Base-by-base conservation (phyloP, 2,113 vertebrate species). In the Sinocyclocheilus grahami region DNA sequence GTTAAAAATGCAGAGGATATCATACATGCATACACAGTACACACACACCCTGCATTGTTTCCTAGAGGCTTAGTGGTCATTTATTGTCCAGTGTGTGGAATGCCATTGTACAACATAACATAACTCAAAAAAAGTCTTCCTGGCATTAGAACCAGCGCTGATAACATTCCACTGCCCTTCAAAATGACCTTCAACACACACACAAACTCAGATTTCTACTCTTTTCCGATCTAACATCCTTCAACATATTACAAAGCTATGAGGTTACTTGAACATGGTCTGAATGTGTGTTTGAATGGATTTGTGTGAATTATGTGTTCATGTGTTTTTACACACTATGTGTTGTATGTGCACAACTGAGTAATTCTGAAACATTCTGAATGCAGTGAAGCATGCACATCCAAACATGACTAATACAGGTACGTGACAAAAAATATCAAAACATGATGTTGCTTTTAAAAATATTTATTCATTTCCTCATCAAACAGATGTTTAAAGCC, bases 161-260 rank as follows among this genome's bases (percentile, higher is more conserved):
- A 85, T 90, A 90, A 88, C 82, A 90, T 87, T 88, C 78, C 87
- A 85, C 69, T 62, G 82, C 12, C 69, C 33, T 71, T 83, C 63
- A 71, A 71, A 82, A 71, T 71, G 63, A 53, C 81, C 81, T 67
- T 86, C 84, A 78, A 78, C 42, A 62, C 58, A 65, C 13, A 63
- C 14, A 78, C 60, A 78, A 3, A 77, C 62, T 18, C 71, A 63
- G 12, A 63, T 24, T 27, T 46, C 27, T 20, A 46, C 39, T 30
- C 27, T 51, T 53, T 69, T 27, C n/a, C 18, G 10, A 71, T 71
- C 63, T 33, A 48, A 63, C 22, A 63, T 63, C 51, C 27, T 58
- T 58, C 10, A 39, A 30, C 27, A 14, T n/a, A 46, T 30, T 27
- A 55, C 16, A 37, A 55, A 71, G 67, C 24, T 78, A 53, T 30